Evolutionary conservation across 1,140 invertebrate species (phyloP).

Genomic region (Drosophila orosa): DNA sequence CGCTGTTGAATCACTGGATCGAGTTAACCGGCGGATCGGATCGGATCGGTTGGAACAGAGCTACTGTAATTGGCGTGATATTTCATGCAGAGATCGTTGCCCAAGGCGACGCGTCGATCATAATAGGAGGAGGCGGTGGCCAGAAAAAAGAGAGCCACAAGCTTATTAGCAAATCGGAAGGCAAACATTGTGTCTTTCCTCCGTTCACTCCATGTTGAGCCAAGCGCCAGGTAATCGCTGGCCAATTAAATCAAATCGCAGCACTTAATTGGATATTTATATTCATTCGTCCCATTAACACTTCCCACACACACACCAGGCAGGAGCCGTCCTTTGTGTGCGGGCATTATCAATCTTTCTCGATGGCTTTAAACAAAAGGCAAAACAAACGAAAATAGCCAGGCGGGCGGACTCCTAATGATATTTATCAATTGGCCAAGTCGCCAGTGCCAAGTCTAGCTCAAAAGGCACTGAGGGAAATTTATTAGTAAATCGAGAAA

Average conservation of each 20-base stretch:
- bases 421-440: slow-evolving; percentile 69
- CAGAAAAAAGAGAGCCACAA: slow-evolving; percentile 4
- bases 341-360: slow-evolving; percentile 44
- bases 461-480: slow-evolving; percentile 2
- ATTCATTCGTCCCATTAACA: slow-evolving; percentile 47
- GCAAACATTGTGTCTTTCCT: slow-evolving; percentile 20
- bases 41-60: slow-evolving; percentile 3
- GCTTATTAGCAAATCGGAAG: slow-evolving; percentile 45
- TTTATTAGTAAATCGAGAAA: no score
- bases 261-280: slow-evolving; percentile 50
- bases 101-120: slow-evolving; percentile 46
- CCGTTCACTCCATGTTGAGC: slow-evolving; percentile 5
- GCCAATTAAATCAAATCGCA: slow-evolving; percentile 44
- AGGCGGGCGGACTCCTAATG: slow-evolving; percentile 44
- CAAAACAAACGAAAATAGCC: slow-evolving; percentile 1
- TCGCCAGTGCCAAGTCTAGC: slow-evolving; percentile 15
- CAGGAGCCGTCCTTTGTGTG: slow-evolving; percentile 28
- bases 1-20: slow-evolving; percentile 21
- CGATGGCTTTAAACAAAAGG: slow-evolving; percentile 25
- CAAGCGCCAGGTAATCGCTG: neutral
- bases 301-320: slow-evolving; percentile 18
- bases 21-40: slow-evolving; percentile 15
- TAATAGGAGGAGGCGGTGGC: slow-evolving; percentile 34
- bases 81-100: slow-evolving; percentile 71
- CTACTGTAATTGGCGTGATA: slow-evolving; percentile 73